Percentiles rank a stretch among this genome's conserved stretches.
Evolutionary conservation across 1,140 invertebrate species (phyloP).

Genomic region (Drosophila ficusphila): DNA sequence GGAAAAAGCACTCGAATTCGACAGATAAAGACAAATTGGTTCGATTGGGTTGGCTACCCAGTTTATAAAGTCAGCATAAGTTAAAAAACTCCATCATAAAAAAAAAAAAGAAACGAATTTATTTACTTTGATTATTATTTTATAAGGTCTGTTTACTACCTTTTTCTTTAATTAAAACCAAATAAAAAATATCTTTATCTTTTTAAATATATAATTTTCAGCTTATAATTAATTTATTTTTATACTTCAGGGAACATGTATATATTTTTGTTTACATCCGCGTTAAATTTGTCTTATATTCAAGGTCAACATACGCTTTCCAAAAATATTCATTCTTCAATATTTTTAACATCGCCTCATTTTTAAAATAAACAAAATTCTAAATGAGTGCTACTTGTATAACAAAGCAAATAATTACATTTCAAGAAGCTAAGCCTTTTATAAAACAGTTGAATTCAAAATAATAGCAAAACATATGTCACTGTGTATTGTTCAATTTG

Average conservation of each 20-base stretch:
- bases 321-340: background rate
- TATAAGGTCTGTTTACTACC: too few relatives aligned
- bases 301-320: too few relatives aligned
- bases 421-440: background rate
- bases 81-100: background rate
- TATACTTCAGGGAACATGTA: too few relatives aligned
- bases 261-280: background rate
- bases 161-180: too few relatives aligned
- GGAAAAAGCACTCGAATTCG: background rate
- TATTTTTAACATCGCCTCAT: background rate
- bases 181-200: background rate
- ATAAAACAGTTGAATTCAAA: slow-evolving; percentile 5
- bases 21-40: slow-evolving; percentile 4
- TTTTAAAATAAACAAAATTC: too few relatives aligned
- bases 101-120: background rate
- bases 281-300: too few relatives aligned
- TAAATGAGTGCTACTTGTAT: background rate
- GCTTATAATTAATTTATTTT: too few relatives aligned
- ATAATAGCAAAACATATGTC: background rate
- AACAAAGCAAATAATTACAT: too few relatives aligned
- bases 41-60: too few relatives aligned
- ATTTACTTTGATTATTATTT: too few relatives aligned
- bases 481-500: slow-evolving; percentile 2
- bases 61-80: background rate
- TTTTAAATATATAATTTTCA: too few relatives aligned